Base-by-base conservation (phyloP, 2,888 invertebrate genomes). In the Aphodius granarius region DNA sequence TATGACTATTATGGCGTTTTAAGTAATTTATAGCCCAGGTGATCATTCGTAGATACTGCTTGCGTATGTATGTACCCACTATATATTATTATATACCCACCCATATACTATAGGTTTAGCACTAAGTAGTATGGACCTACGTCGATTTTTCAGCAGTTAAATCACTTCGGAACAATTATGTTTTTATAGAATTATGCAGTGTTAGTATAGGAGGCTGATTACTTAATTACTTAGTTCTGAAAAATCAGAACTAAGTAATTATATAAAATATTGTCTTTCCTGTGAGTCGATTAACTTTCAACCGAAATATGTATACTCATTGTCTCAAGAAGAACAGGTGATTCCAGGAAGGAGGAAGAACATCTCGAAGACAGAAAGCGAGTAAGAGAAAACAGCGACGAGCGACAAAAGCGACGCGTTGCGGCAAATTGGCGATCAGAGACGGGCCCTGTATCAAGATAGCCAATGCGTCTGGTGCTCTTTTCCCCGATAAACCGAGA, bases 401-500 rank as follows among this genome's bases (percentile, higher is more conserved):
- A 43, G 43, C 43, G n/a, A n/a, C n/a, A n/a, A n/a, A n/a, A n/a
- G n/a, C n/a, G n/a, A n/a, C n/a, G 43, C 43, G 43, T 9, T 13
- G 68, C 20, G 68, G 68, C 68, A 68, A 68, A 68, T 68, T 68
- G 68, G 68, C 68, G 68, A 68, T 68, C 68, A 68, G 18, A 20
- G 68, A 20, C 68, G 21, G 21, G 21, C 68, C 68, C 43, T 43
- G 68, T 20, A 68, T 68, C 68, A 68, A 22, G 43, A 43, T 43
- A 43, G 43, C 43, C 43, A 43, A 62, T 43, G 72, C 62, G 23
- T n/a, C 64, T 66, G 72, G 63, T 73, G 23, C 66, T 20, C 74
- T 77, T 82, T 83, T 83, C 83, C 83, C 82, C 80, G 83, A 84
- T 83, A 82, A 82, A 79, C 80, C 79, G 78, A 78, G 83, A 83